Evolutionary conservation across 2,113 vertebrate genomes (phyloP).

Genomic region (Rissa tridactyla): DNA sequence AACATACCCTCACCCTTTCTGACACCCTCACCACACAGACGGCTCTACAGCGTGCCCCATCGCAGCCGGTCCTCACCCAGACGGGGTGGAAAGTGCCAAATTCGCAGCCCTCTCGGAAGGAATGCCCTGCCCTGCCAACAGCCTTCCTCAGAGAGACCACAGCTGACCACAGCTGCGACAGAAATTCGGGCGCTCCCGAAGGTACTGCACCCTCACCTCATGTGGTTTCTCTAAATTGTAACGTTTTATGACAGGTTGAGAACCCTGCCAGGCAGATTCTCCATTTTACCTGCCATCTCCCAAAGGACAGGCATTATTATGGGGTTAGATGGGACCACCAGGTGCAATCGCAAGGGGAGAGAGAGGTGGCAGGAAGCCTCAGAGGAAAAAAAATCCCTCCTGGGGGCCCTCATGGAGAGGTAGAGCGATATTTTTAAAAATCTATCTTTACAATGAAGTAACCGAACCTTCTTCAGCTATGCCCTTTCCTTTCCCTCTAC

Average conservation of each 20-base stretch:
- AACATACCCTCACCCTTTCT: not conserved
- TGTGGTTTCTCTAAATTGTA: not conserved
- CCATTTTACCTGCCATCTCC: not conserved
- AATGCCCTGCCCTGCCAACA: not conserved
- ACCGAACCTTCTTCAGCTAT: not conserved
- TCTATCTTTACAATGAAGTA: not conserved
- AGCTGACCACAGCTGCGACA: not conserved
- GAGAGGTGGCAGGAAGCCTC: not conserved
- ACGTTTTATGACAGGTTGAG: not conserved
- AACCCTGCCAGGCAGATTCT: not conserved
- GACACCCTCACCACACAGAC: not conserved
- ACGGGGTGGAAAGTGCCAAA: not conserved
- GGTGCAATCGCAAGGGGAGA: not conserved
- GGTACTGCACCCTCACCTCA: not conserved
- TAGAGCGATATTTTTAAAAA: not conserved
- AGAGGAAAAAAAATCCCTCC: not conserved
- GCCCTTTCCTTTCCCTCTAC: not conserved
- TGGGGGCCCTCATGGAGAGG: not conserved
- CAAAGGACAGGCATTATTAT: not conserved
- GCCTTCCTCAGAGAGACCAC: not conserved
- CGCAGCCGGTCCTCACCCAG: fast-evolving
- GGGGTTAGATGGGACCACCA: not conserved
- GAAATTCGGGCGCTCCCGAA: not conserved
- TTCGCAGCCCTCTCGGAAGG: fast-evolving
- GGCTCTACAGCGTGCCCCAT: not conserved